Evolutionary conservation across 2,888 invertebrate genomes (phyloP), one percentile per base, ranked within the genome.

Genomic region (Hypomecis atomaria): DNA sequence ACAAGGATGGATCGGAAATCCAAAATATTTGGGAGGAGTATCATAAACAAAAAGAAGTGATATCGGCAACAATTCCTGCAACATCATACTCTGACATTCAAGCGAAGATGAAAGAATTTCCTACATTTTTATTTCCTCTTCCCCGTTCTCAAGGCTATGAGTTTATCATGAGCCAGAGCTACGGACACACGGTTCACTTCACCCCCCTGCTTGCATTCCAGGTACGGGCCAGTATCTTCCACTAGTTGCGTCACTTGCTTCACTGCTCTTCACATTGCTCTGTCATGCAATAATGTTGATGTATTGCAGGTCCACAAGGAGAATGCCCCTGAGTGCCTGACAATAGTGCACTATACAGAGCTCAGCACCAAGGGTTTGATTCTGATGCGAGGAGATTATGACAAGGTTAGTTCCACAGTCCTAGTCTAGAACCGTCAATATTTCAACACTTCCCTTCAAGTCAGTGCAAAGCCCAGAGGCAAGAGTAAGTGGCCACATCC

Each of bases 241-340:
- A 36, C 38, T 38, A n/a, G 38, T 38, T 36, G 49, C 8, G 7
- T 6, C 11, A 48, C 11, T 36, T 23, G 6, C 10, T 38, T 9
- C 38, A 23, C 23, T 3, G 3, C 5, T 43, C 34, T 5, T 9
- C 36, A 11, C 4, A n/a, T 6, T 0, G n/a, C 1, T 37, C 4
- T 23, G 23, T 4, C n/a, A 6, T 42, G 37, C 10, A 42, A 5
- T 43, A 43, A 40, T 37, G 0, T 0, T 44, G 2, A n/a, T 59
- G 45, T 48, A 10, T 67, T 71, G 2, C 78, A 95, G 94, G 94
- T 96, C 0, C 97, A 97, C 78, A 96, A 96, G 78, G 98, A 97
- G 86, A 97, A 97, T 88, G 96, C 98, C 0, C 97, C 98, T 0
- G 97, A 97, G 84, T 97, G 97, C 81, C 90, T 98, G 36, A 96